Base-by-base conservation (phyloP, 1,140 invertebrate species). In the Drosophila sulfurigaster region DNA sequence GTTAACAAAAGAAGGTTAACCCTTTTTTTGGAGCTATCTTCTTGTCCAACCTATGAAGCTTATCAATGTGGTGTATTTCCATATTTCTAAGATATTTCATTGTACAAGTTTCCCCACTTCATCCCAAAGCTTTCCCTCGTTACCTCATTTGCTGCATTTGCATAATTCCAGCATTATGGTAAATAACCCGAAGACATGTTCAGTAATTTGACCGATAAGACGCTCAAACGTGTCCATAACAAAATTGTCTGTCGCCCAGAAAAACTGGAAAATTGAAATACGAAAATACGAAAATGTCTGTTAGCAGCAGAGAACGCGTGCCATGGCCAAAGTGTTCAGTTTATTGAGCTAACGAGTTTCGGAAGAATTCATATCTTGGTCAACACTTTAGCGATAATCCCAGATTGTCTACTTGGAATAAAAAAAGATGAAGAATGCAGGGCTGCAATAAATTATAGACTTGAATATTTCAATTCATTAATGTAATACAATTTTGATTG, bases 171-270 rank as follows among this genome's bases (percentile, higher is more conserved):
- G 43, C 74, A 78, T 70, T 69, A 59, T 54, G 16, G 45, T 30
- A 58, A 49, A 43, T 71, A 68, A 63, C 46, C 74, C 60, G 54
- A 38, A 69, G 60, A 77, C 81, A 58, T 73, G 81, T 77, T 69
- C 54, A 68, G 81, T 69, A 73, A 83, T 54, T 38, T 70, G 60
- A 81, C 49, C 58, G 81, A 83, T 80, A 83, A 83, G 77, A 85
- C 81, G 49, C 16, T 30, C 46, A 69, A 72, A 85, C 81, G 81
- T 83, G 81, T 75, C 65, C 68, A 78, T 74, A 62, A 57, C 46
- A 49, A 63, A 71, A 49, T 38, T 64, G 35, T 75, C 35, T 63
- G 45, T 73, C 30, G 41, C n/a, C 68, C 32, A n/a, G 30, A 38
- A 59, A 51, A 49, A 43, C 41, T 58, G 46, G n/a, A 81, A 64